These are phyloP conservation scores for Zootermopsis nevadensis DNA, from an alignment of 2,888 invertebrate genomes.

Conservation along the genomic window DNA sequence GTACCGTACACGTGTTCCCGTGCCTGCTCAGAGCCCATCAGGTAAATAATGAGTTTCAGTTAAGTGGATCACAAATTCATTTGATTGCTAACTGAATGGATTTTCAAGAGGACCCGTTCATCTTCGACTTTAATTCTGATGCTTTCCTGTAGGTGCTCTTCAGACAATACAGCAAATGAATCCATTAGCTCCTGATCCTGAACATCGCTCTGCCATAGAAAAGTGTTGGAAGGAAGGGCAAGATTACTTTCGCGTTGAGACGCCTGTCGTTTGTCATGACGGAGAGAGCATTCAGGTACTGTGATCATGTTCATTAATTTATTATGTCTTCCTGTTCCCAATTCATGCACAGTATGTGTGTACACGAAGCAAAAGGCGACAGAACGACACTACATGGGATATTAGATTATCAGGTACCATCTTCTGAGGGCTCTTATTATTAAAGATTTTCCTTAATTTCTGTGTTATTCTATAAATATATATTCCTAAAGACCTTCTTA, in stretches of 20 bases:
- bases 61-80: neutral
- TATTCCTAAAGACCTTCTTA: no score
- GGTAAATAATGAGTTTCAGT: slow-evolving; percentile 12
- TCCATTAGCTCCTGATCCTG: slow-evolving; percentile 54
- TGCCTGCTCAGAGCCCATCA: slow-evolving; percentile 51
- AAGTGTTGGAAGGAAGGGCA: slow-evolving; percentile 77
- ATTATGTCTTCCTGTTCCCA: neutral
- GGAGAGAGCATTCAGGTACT: slow-evolving; percentile 92
- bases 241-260: slow-evolving; percentile 83
- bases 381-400: no score
- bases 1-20: slow-evolving; percentile 63
- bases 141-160: slow-evolving; percentile 37
- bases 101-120: no score
- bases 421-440: no score
- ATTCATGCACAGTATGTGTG: no score
- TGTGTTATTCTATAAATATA: no score
- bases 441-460: no score
- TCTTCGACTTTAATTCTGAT: neutral
- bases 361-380: no score
- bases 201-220: slow-evolving; percentile 60
- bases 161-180: slow-evolving; percentile 54
- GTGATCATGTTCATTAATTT: neutral
- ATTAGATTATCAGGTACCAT: no score
- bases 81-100: no score
- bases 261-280: slow-evolving; percentile 86